These are phyloP conservation scores for Chrysodeixis includens DNA, from an alignment of 2,888 invertebrate genomes.

Conservation along the genomic window DNA sequence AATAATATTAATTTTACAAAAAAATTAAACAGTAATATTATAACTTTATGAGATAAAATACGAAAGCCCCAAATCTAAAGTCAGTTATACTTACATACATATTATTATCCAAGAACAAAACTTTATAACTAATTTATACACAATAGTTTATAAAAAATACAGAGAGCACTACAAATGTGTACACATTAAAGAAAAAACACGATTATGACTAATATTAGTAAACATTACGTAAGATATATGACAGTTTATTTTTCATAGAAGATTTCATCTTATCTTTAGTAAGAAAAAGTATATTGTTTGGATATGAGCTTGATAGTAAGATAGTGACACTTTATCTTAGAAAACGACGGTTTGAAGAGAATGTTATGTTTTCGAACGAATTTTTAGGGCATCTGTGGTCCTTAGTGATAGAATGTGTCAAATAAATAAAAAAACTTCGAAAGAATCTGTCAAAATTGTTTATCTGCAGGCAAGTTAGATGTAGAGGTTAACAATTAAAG, in stretches of 20 bases:
- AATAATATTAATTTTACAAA: too few relatives aligned
- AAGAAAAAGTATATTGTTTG: slow-evolving; percentile 2
- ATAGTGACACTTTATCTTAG: not conserved
- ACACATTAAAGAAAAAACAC: not conserved
- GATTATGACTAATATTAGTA: slow-evolving; percentile 22
- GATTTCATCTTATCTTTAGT: slow-evolving; percentile 43
- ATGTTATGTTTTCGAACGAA: not conserved
- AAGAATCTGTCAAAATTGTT: too few relatives aligned
- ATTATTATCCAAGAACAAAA: not conserved
- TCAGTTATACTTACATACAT: not conserved
- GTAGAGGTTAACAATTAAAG: too few relatives aligned
- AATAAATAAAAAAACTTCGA: too few relatives aligned
- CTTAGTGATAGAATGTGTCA: too few relatives aligned
- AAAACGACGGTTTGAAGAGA: not conserved
- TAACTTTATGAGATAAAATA: too few relatives aligned
- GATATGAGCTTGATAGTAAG: not conserved
- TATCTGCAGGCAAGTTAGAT: too few relatives aligned
- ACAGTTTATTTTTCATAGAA: slow-evolving; percentile 48
- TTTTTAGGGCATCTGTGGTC: too few relatives aligned
- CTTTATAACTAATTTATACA: not conserved
- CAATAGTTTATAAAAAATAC: not conserved
- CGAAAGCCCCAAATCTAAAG: not conserved
- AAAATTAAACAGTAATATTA: too few relatives aligned
- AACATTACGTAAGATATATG: slow-evolving; percentile 40
- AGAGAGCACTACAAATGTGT: not conserved